Conservation (phyloP, 1,140 invertebrate genomes). For the Drosophila gunungcola region DNA sequence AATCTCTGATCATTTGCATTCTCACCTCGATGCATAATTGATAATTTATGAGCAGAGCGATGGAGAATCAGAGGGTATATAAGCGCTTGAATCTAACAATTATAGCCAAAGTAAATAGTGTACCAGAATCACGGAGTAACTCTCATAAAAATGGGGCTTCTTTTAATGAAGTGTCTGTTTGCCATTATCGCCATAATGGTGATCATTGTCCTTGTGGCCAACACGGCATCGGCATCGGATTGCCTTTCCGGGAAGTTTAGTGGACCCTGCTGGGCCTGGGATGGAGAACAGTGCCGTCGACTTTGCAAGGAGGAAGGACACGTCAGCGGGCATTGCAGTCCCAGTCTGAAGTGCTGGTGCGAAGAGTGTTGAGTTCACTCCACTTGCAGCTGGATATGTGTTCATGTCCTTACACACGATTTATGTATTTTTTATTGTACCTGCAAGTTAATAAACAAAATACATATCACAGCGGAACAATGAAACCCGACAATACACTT, state of each 20-base stretch:
- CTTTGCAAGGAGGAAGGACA: slow-evolving; percentile 14
- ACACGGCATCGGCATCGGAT: slow-evolving; percentile 8
- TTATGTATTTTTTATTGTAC: neutral
- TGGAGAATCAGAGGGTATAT: neutral
- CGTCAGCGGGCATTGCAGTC: slow-evolving; percentile 21
- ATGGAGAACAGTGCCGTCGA: slow-evolving; percentile 13
- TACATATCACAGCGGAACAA: neutral
- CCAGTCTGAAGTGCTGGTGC: slow-evolving; percentile 19
- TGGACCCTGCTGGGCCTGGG: slow-evolving; percentile 11
- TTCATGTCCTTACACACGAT: neutral
- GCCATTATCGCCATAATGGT: neutral
- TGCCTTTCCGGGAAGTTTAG: slow-evolving; percentile 9
- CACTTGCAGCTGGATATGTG: neutral
- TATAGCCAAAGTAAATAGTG: no score
- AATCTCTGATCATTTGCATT: neutral
- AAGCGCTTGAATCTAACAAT: neutral
- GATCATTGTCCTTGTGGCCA: slow-evolving; percentile 3
- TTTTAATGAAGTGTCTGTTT: neutral
- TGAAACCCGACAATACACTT: no score
- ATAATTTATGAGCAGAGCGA: no score
- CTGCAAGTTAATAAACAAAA: neutral
- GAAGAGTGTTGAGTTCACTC: neutral
- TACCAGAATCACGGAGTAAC: no score
- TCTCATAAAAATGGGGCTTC: no score
- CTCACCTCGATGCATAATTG: neutral